phyloP scores from a whole-genome alignment of 2,797 vertebrate species.

The Gambusia yucatana region DNA sequence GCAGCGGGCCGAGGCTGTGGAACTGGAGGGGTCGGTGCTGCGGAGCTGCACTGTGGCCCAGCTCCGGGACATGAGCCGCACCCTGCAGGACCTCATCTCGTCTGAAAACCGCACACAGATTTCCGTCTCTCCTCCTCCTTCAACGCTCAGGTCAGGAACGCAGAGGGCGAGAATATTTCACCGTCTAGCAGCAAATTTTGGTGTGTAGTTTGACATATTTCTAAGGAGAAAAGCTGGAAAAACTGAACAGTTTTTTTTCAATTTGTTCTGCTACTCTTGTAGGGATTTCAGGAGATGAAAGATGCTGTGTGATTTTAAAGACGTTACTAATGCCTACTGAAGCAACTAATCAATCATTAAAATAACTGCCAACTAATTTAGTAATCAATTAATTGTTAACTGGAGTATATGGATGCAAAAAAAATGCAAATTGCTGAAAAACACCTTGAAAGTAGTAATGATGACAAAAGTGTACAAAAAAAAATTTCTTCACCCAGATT shows the following conservation, averaged over 20 bases:
- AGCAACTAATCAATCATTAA: too few relatives aligned
- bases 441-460: too few relatives aligned
- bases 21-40: conserved; percentile 78
- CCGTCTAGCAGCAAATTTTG: neutral
- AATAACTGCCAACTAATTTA: too few relatives aligned
- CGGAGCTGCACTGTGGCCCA: conserved; percentile 76
- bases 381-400: too few relatives aligned
- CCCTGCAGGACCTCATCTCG: conserved; percentile 80
- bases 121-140: conserved; percentile 73
- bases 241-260: neutral
- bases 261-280: neutral
- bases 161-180: neutral
- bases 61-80: conserved; percentile 80
- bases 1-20: conserved; percentile 73
- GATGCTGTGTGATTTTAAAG: neutral
- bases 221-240: neutral
- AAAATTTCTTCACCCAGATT: too few relatives aligned
- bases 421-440: too few relatives aligned
- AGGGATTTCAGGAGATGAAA: neutral
- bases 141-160: conserved; percentile 81
- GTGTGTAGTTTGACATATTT: neutral
- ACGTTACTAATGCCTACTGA: too few relatives aligned
- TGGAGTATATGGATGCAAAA: too few relatives aligned
- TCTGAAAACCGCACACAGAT: conserved; percentile 77
- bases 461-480: too few relatives aligned